These are phyloP conservation scores for Cyrtorhinus lividipennis DNA, from an alignment of 1,140 invertebrate genomes.

Conservation along the genomic window DNA sequence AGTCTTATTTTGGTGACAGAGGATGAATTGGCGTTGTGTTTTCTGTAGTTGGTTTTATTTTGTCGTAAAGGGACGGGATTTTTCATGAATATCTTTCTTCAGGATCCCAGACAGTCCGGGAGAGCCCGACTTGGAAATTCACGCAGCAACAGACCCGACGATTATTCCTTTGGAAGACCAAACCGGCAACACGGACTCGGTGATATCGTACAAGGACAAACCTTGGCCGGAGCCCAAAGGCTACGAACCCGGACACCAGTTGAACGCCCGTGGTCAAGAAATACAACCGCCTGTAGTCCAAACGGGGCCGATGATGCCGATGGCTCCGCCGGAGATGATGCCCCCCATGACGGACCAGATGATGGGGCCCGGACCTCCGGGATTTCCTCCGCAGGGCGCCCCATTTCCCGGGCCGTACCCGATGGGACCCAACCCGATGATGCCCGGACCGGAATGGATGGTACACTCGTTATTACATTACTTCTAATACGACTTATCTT, in stretches of 20 bases:
- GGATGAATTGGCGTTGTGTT: too few species aligned
- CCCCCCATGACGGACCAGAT: neutral
- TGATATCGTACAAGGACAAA: slow-evolving; percentile 54
- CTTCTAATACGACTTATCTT: neutral
- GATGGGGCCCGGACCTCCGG: neutral
- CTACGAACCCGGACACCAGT: slow-evolving; percentile 29
- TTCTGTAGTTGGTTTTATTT: too few species aligned
- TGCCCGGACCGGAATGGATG: neutral
- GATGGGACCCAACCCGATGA: slow-evolving; percentile 4
- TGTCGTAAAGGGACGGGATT: too few species aligned
- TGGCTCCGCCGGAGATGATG: neutral
- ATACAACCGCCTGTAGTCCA: too few species aligned
- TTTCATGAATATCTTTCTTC: slow-evolving; percentile 11
- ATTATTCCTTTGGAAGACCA: slow-evolving; percentile 78
- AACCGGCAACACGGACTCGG: slow-evolving; percentile 58
- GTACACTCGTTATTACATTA: slow-evolving; percentile 3
- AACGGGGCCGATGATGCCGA: too few species aligned
- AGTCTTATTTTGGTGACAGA: too few species aligned
- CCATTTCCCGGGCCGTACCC: slow-evolving; percentile 4
- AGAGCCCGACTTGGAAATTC: slow-evolving; percentile 73
- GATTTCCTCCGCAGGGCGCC: neutral
- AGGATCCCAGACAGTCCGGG: slow-evolving; percentile 67
- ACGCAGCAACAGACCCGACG: slow-evolving; percentile 53
- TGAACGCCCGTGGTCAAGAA: slow-evolving; percentile 32
- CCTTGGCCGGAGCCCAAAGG: slow-evolving; percentile 67